Evolutionary conservation across 2,113 vertebrate genomes (phyloP).

Genomic region (Myrmophylax atrothorax): DNA sequence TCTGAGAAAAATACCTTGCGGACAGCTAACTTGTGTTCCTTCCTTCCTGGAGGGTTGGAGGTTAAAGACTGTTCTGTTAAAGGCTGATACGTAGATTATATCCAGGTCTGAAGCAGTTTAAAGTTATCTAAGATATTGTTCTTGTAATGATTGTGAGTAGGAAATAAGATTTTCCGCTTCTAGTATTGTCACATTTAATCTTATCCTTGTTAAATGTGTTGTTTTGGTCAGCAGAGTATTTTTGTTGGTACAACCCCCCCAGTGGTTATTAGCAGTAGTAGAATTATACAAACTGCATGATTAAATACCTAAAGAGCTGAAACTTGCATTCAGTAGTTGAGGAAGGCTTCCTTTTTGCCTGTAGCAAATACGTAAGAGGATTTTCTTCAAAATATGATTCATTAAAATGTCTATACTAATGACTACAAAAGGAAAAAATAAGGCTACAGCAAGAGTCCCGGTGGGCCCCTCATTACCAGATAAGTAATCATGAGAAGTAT

Average conservation of each 20-base stretch:
- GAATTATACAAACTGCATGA: background rate
- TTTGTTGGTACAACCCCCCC: background rate
- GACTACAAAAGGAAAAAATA: conserved; percentile 20
- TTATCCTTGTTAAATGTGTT: background rate
- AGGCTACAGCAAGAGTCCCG: background rate
- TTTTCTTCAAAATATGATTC: conserved; percentile 37
- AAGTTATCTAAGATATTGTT: background rate
- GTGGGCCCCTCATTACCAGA: conserved; percentile 34
- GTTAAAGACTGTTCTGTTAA: background rate
- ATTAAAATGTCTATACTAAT: conserved; percentile 32
- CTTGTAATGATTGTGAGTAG: background rate
- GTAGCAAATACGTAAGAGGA: conserved; percentile 30
- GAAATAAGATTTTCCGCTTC: background rate
- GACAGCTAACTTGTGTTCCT: background rate
- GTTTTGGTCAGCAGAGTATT: conserved; percentile 8
- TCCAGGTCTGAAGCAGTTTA: background rate
- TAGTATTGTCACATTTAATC: background rate
- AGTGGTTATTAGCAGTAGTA: conserved; percentile 14
- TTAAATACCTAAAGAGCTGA: conserved; percentile 28
- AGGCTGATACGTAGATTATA: background rate
- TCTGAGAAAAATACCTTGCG: background rate
- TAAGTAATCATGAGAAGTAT: conserved; percentile 45
- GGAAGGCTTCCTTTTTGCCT: conserved; percentile 8
- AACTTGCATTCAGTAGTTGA: background rate
- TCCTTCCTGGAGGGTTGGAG: background rate